These are phyloP conservation scores for Clistopyga incitator DNA, from an alignment of 2,888 invertebrate genomes.

Conservation along the genomic window DNA sequence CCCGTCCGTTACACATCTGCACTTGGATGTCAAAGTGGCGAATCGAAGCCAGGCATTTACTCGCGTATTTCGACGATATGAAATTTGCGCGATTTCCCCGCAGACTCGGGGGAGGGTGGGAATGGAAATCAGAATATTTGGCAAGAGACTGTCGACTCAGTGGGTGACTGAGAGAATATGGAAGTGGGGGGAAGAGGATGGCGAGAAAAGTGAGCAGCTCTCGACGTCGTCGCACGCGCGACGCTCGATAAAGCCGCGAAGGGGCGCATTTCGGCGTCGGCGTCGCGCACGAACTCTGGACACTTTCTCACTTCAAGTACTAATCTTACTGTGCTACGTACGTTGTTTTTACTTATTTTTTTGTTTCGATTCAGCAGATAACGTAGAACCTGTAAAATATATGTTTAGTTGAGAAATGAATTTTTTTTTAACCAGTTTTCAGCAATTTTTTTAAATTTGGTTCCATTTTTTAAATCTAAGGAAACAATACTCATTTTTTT, in stretches of 20 bases:
- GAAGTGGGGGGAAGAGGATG: constrained; percentile 24
- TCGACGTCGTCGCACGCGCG: constrained; percentile 70
- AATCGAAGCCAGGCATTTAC: constrained; percentile 46
- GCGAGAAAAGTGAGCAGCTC: constrained; percentile 33
- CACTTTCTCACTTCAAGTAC: background rate
- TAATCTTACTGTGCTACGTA: no score
- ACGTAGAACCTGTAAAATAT: background rate
- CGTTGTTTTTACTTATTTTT: background rate
- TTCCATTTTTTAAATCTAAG: no score
- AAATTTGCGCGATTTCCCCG: constrained; percentile 37
- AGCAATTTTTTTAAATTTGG: no score
- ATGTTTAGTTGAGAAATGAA: no score
- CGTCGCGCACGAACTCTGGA: constrained; percentile 63
- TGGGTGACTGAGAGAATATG: constrained; percentile 15
- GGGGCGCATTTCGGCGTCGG: constrained; percentile 74
- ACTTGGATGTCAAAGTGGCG: background rate
- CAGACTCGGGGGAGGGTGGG: constrained; percentile 17
- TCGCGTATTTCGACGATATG: constrained; percentile 28
- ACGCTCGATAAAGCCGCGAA: constrained; percentile 79
- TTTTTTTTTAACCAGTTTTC: no score
- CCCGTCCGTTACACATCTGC: background rate
- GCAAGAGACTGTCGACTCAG: constrained; percentile 63
- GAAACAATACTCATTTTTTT: no score
- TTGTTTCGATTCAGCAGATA: background rate
- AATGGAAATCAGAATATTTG: constrained; percentile 77